phyloP scores from a whole-genome alignment of 2,888 invertebrate genomes.

The Limulus polyphemus region DNA sequence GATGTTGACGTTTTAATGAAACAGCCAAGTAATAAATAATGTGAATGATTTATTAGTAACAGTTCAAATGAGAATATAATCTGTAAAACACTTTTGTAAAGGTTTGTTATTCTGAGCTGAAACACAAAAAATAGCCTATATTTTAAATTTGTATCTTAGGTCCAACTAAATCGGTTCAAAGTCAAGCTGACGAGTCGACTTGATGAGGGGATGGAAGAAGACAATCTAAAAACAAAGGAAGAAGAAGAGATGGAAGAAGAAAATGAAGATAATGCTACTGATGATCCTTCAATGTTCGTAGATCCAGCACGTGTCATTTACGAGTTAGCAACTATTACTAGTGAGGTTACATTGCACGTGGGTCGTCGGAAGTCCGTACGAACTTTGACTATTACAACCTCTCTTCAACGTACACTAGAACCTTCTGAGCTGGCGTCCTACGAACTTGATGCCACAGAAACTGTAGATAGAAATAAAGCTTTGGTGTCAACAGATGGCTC shows the following conservation, averaged over 20 bases:
- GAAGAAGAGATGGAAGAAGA: conserved; percentile 17
- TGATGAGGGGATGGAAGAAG: conserved; percentile 19
- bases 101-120: too few species aligned
- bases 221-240: conserved; percentile 12
- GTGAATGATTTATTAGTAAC: not conserved
- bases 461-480: too few species aligned
- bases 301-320: conserved; percentile 25
- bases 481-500: too few species aligned
- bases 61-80: not conserved
- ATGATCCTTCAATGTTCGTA: conserved; percentile 8
- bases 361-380: conserved; percentile 26
- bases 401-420: not conserved
- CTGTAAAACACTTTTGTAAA: not conserved
- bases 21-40: too few species aligned
- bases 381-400: conserved; percentile 27
- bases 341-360: conserved; percentile 27
- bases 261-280: conserved; percentile 3
- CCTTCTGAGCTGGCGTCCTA: too few species aligned
- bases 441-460: too few species aligned
- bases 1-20: not conserved
- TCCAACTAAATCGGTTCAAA: conserved; percentile 28
- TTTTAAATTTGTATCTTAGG: conserved; percentile 13
- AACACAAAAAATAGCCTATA: not conserved
- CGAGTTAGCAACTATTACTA: conserved; percentile 25
- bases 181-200: conserved; percentile 25